Evolutionary conservation across 2,113 vertebrate species (phyloP), one percentile per base, ranked within the genome.

Genomic region (Paramormyrops kingsleyae): DNA sequence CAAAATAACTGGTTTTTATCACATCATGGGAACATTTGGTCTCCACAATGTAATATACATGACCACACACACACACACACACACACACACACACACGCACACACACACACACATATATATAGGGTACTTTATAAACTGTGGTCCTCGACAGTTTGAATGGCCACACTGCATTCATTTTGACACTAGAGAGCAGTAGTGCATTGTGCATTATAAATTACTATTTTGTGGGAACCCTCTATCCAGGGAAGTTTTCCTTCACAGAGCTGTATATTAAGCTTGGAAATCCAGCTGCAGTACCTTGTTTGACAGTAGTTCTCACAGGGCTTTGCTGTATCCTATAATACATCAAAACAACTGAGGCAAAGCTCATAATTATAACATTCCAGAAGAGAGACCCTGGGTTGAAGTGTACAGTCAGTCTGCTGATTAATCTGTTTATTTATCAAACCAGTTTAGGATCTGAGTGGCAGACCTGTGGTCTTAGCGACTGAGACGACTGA

Each of bases 181-280:
- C 94, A 95, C 94, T 90, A 7, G 95, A 92, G 91, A 93, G 93
- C 94, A 94, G 92, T 89, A 87, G 91, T 91, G 42, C 56, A 50
- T 74, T 52, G 49, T 80, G 35, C 5, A 42, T 80, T 80, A 42
- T 42, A 80, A 42, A 42, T 39, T 0, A 42, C 17, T 42, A 42
- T 70, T 13, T 70, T 39, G 74, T 42, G 74, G 17, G 74, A 21
- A 19, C 31, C 5, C 35, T 80, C 35, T 77, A 35, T 42, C 74
- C 35, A 42, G 6, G 74, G 74, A 19, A 1, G 15, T 17, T 42
- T 35, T 42, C 15, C 35, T 80, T 42, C 74, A 31, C 62, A 70
- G n/a, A 31, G 62, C n/a, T 31, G 62, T 31, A 31, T 70, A 70
- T 70, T 70, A 70, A 70, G 62, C 27, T 70, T 31, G 3, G 3